phyloP scores from a whole-genome alignment of 2,797 vertebrate genomes.

The Microchirus variegatus region DNA sequence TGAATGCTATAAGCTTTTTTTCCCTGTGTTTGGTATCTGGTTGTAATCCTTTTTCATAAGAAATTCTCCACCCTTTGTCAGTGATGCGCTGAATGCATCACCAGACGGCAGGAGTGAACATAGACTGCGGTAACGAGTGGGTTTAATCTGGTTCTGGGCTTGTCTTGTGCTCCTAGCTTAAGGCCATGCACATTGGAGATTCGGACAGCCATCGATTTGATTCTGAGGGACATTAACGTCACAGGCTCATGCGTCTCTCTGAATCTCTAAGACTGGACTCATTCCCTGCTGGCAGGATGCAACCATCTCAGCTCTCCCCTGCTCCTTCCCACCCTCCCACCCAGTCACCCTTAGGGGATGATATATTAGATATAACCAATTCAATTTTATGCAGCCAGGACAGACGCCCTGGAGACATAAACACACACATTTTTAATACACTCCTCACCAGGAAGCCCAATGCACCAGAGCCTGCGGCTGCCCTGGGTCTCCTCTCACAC shows the following conservation, averaged over 20 bases:
- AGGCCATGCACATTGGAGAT: conserved; percentile 79
- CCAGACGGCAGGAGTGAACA: conserved; percentile 80
- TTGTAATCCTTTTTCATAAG: conserved; percentile 78
- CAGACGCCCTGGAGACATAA: conserved; percentile 85
- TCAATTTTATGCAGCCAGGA: conserved; percentile 87
- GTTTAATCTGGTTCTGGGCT: conserved; percentile 81
- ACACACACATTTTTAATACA: conserved; percentile 89
- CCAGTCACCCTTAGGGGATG: conserved; percentile 81
- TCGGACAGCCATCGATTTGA: conserved; percentile 84
- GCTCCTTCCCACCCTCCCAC: conserved; percentile 53
- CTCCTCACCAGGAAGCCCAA: conserved; percentile 83
- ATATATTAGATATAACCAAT: conserved; percentile 89
- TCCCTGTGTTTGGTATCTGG: conserved; percentile 59
- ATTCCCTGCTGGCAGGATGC: conserved; percentile 80
- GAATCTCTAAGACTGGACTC: conserved; percentile 68
- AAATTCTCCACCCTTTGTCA: conserved; percentile 72
- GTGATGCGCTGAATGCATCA: conserved; percentile 70
- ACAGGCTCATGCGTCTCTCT: conserved; percentile 76
- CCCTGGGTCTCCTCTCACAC: conserved; percentile 82
- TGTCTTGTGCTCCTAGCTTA: conserved; percentile 76
- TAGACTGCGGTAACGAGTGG: conserved; percentile 79
- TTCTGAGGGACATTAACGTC: conserved; percentile 84
- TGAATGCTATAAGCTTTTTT: conserved; percentile 69
- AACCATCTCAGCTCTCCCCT: conserved; percentile 66
- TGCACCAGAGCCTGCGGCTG: conserved; percentile 75